Percentiles rank a stretch among this genome's conserved stretches.
These are phyloP conservation scores for Ridgeia piscesae DNA, from an alignment of 1,140 invertebrate genomes.

Conservation along the genomic window DNA sequence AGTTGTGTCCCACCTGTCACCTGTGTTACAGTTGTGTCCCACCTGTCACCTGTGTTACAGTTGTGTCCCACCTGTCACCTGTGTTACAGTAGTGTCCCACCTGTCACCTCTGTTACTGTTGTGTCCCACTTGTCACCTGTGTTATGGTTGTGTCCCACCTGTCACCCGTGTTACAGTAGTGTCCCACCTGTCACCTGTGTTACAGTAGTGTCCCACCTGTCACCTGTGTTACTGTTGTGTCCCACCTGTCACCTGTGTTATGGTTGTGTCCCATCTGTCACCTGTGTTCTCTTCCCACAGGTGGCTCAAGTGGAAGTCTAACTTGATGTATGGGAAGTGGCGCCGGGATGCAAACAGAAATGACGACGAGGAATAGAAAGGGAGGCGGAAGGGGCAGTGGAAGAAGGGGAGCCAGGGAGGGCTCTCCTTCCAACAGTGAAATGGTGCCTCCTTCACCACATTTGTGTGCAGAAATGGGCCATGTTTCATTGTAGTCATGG, in stretches of 20 bases:
- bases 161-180: background rate
- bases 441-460: background rate
- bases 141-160: too few species aligned
- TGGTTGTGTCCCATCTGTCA: background rate
- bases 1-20: too few species aligned
- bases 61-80: too few species aligned
- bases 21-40: too few species aligned
- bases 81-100: too few species aligned
- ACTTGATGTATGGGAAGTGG: slow-evolving; percentile 24
- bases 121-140: too few species aligned
- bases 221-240: background rate
- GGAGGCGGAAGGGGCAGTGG: too few species aligned
- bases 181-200: background rate
- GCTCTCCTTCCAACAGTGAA: background rate
- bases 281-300: slow-evolving; percentile 21
- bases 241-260: background rate
- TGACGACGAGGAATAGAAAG: background rate
- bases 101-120: too few species aligned
- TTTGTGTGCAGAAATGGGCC: too few species aligned
- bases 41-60: too few species aligned
- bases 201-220: too few species aligned
- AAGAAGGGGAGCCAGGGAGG: background rate
- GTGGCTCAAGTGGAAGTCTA: slow-evolving; percentile 31
- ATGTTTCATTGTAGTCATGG: too few species aligned
- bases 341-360: slow-evolving; percentile 2